Evolutionary conservation across 2,113 vertebrate species (phyloP).

Genomic region (Pteronura brasiliensis): DNA sequence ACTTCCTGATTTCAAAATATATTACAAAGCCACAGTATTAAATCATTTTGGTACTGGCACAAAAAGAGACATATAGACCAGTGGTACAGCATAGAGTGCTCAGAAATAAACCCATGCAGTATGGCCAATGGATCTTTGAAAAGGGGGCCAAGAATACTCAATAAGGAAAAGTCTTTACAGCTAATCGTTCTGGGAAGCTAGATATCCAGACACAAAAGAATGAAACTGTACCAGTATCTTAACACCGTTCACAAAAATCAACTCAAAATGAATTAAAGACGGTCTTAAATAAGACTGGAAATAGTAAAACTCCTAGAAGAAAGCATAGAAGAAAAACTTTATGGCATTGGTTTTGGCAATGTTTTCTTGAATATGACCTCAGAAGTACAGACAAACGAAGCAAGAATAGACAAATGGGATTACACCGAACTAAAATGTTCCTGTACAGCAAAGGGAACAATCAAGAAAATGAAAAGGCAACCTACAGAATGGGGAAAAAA

Average conservation of each 20-base stretch:
- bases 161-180: not conserved
- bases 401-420: not conserved
- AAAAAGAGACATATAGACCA: not conserved
- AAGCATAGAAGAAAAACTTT: not conserved
- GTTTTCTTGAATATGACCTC: not conserved
- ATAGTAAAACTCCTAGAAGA: not conserved
- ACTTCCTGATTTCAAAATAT: not conserved
- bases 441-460: not conserved
- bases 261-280: not conserved
- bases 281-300: not conserved
- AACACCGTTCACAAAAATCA: not conserved
- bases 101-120: not conserved
- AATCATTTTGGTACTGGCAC: not conserved
- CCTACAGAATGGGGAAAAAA: not conserved
- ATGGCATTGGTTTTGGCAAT: not conserved
- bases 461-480: not conserved
- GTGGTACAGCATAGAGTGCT: not conserved
- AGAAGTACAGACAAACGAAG: not conserved
- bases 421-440: not conserved
- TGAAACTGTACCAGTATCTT: not conserved
- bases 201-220: not conserved
- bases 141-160: not conserved
- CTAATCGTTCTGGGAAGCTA: not conserved
- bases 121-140: not conserved
- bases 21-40: not conserved